phyloP scores from a whole-genome alignment of 92 coral and sea anemone genomes.

The Porites divaricata region DNA sequence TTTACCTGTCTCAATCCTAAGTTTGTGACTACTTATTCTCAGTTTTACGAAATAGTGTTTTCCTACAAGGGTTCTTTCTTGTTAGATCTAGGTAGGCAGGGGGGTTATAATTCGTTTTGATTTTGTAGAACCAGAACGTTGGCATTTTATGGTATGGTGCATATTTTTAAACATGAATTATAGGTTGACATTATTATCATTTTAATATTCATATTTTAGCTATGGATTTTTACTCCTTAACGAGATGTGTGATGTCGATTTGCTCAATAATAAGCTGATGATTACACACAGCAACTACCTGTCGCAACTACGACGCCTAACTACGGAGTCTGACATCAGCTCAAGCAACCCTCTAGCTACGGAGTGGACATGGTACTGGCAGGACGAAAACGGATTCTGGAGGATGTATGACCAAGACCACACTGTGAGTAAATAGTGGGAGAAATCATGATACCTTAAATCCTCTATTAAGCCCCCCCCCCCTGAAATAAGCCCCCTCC shows the following conservation, averaged over 20 bases:
- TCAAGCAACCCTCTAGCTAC: no score
- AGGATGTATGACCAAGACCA: background rate
- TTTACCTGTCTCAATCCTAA: no score
- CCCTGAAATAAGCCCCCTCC: background rate
- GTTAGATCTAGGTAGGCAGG: no score
- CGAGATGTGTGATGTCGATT: background rate
- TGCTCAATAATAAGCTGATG: background rate
- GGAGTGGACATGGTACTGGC: constrained; percentile 14
- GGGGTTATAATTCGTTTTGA: no score
- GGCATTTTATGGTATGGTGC: background rate
- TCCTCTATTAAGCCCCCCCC: no score
- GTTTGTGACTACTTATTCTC: no score
- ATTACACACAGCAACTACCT: background rate
- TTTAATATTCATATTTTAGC: background rate
- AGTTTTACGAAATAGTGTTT: no score
- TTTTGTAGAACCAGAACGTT: no score
- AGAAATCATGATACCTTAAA: no score
- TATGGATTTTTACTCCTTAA: background rate
- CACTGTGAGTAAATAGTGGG: background rate
- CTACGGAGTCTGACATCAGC: no score
- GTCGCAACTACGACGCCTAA: constrained; percentile 2
- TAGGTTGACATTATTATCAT: background rate
- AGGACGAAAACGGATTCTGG: background rate
- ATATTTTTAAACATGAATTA: no score
- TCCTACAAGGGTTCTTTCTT: no score